A percentile compares a stretch with the other conserved stretches of the same genome.
Conservation (phyloP, 2,888 invertebrate species). For the Euzetes globulus region DNA sequence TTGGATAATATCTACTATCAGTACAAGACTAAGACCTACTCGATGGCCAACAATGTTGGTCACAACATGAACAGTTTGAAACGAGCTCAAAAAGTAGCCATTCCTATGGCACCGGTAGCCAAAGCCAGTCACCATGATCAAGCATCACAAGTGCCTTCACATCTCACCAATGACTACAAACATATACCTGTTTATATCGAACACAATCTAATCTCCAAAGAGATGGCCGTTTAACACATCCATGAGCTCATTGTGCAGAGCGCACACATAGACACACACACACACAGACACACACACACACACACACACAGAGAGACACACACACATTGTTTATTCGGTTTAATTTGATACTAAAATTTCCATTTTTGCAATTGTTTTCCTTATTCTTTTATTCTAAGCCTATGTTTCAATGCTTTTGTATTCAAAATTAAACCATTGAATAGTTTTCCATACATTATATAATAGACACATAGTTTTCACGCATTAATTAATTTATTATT, state of each 20-base stretch:
- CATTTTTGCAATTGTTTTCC: not conserved
- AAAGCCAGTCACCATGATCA: not conserved
- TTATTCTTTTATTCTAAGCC: not conserved
- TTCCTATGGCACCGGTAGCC: not conserved
- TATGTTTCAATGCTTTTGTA: not conserved
- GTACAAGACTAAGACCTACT: not conserved
- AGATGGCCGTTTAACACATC: constrained; percentile 18
- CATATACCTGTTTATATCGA: constrained; percentile 17
- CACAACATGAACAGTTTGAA: not conserved
- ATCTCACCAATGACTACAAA: not conserved
- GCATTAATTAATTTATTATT: not conserved
- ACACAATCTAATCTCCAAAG: not conserved
- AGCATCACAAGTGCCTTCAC: constrained; percentile 21
- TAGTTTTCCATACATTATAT: not conserved
- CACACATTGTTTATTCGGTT: too few relatives aligned
- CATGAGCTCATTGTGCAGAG: too few relatives aligned
- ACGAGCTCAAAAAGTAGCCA: not conserved
- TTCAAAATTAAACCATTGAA: not conserved
- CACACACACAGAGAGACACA: not conserved
- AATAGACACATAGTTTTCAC: not conserved
- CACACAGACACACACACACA: not conserved
- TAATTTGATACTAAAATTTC: not conserved
- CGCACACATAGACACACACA: not conserved
- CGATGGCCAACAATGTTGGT: constrained; percentile 19
- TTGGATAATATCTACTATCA: constrained; percentile 13